Base-by-base conservation (phyloP, 2,888 invertebrate species). In the Parapristionchus giblindavisi region DNA sequence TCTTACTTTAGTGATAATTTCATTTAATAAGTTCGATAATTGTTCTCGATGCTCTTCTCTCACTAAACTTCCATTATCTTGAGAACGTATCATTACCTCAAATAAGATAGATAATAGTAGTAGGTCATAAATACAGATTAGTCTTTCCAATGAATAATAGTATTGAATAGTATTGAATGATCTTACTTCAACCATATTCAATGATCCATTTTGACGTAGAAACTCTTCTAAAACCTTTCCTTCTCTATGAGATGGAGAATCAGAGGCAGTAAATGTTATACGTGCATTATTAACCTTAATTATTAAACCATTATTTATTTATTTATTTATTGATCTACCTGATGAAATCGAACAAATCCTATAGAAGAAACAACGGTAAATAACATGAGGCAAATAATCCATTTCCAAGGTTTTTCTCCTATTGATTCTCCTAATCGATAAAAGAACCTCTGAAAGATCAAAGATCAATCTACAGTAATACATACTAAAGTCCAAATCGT, bases 221-320 rank as follows among this genome's bases (percentile, higher is more conserved):
- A 84, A 84, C 24, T 79, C 76, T 43, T 78, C 79, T 52, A 84
- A 60, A 60, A 81, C 80, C 29, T 76, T 73, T 5, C 81, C 80
- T 75, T 84, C 84, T 11, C 43, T 24, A 36, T 78, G 80, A 58
- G 80, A 80, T 66, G 79, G 79, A 11, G 84, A 80, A 48, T 82
- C 80, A 24, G 79, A 80, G 6, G 79, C 84, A 24, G 84, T 84
- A 79, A 81, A 84, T 54, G 81, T 81, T 36, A 81, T 76, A 36
- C 84, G 77, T 24, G 84, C 84, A 75, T 84, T 84, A 77, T 83
- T 84, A 38, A 84, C 79, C 83, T 83, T 32, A 36, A 65, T 38
- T 32, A 51, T 6, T 17, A 73, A 61, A 54, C 52, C 32, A 11
- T 4, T 17, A 51, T n/a, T 51, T 21, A 17, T 21, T n/a, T 5